These are phyloP conservation scores for Malthinus seriepunctatus DNA, from an alignment of 2,888 invertebrate species.

Conservation along the genomic window DNA sequence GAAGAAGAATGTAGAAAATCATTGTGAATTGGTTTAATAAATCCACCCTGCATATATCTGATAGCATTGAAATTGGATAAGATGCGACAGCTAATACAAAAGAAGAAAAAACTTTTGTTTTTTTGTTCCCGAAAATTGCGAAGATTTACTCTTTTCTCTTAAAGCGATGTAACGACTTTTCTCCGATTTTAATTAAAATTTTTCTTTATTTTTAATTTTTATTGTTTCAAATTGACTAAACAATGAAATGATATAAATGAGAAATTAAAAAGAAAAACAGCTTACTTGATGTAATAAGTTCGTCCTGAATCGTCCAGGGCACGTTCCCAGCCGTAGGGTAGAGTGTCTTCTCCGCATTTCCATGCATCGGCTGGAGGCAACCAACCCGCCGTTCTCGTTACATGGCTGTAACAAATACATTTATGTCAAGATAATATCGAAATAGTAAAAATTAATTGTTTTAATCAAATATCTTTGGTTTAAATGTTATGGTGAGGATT, in stretches of 20 bases:
- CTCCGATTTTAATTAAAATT: background rate
- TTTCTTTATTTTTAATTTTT: background rate
- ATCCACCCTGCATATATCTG: conserved; percentile 23
- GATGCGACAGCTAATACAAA: conserved; percentile 20
- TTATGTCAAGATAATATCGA: too few species aligned
- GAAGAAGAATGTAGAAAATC: conserved; percentile 10
- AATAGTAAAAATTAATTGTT: too few species aligned
- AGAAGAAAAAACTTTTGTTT: conserved; percentile 9
- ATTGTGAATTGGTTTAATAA: conserved; percentile 21
- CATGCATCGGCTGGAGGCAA: conserved; percentile 87
- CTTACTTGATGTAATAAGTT: conserved; percentile 81
- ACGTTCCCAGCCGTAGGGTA: conserved; percentile 92
- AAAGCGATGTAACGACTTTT: background rate
- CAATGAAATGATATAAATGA: background rate
- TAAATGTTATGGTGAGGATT: too few species aligned
- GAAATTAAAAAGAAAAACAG: conserved; percentile 28
- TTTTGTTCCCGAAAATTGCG: background rate
- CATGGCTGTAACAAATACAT: conserved; percentile 67
- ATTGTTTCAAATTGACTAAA: background rate
- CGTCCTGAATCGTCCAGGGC: conserved; percentile 80
- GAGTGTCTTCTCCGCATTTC: conserved; percentile 63
- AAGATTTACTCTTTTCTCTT: background rate
- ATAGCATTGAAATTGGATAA: conserved; percentile 23
- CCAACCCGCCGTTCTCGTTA: conserved; percentile 84
- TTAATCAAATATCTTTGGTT: too few species aligned